These are phyloP conservation scores for Paguma larvata DNA, from an alignment of 2,797 vertebrate species.

Conservation along the genomic window DNA sequence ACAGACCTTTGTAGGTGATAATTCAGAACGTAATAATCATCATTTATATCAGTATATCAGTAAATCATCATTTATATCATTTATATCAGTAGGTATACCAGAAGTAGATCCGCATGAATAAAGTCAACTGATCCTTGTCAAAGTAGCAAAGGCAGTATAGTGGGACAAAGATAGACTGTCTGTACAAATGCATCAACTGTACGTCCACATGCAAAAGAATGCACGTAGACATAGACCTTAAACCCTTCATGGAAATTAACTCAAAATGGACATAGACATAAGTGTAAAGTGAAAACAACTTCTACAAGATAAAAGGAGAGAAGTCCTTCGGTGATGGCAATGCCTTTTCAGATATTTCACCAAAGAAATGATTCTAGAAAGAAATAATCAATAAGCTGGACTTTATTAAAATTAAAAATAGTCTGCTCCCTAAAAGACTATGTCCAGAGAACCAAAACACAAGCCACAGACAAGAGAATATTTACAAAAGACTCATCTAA, in stretches of 20 bases:
- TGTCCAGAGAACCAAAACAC: background rate
- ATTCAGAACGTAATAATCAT: background rate
- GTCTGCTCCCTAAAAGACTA: background rate
- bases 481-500: background rate
- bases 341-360: background rate
- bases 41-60: no score
- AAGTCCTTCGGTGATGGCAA: background rate
- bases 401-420: background rate
- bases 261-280: background rate
- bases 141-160: background rate
- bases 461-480: background rate
- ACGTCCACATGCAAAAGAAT: background rate
- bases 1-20: background rate
- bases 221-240: background rate
- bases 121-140: background rate
- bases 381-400: background rate
- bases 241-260: background rate
- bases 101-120: background rate
- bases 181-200: background rate
- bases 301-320: background rate
- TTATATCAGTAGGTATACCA: background rate
- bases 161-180: background rate
- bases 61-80: no score
- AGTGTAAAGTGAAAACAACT: background rate
- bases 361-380: background rate